Base-by-base conservation (phyloP, 1,140 invertebrate genomes). In the Drosophila paulistorum region DNA sequence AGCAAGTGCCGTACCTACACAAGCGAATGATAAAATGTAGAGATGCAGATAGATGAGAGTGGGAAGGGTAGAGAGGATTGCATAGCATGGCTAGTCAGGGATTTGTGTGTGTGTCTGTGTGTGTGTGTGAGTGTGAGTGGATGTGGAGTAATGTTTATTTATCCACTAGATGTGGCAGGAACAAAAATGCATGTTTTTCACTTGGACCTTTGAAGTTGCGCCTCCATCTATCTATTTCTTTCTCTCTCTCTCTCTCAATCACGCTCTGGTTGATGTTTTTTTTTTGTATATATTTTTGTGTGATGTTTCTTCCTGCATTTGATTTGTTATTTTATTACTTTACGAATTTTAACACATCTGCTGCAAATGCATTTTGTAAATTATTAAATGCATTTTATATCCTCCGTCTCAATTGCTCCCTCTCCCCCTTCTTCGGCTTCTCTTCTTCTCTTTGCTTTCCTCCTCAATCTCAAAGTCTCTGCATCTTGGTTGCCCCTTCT, bases 331-430 rank as follows among this genome's bases (percentile, higher is more conserved):
- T 91, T 91, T 91, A 91, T 91, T 91, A 91, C 90, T 91, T 86
- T 91, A 91, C 90, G 85, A 91, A 91, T 91, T 91, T 91, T 91
- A 91, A 91, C 90, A 91, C 90, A 91, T 91, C 90, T 91, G 90
- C 81, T 85, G 78, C 72, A 77, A 84, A 91, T 91, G 86, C 90
- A 91, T 91, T 51, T 91, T 89, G 85, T 89, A 82, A 89, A 90
- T 89, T 89, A 89, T 89, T 89, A 89, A 89, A 89, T 87, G 84
- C 81, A 86, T 86, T 80, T 86, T 86, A 70, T 75, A 79, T 70
- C 65, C 55, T 68, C 26, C 55, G 37, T 71, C 14, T 30, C 30
- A 6, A 7, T 71, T n/a, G 39, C 5, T 71, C 33, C 67, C 26
- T 39, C 35, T 61, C 3, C 64, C 30, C 54, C 13, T 74, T 30